Conservation (phyloP, 2,113 vertebrate genomes). For the Phylloscopus trochilus region DNA sequence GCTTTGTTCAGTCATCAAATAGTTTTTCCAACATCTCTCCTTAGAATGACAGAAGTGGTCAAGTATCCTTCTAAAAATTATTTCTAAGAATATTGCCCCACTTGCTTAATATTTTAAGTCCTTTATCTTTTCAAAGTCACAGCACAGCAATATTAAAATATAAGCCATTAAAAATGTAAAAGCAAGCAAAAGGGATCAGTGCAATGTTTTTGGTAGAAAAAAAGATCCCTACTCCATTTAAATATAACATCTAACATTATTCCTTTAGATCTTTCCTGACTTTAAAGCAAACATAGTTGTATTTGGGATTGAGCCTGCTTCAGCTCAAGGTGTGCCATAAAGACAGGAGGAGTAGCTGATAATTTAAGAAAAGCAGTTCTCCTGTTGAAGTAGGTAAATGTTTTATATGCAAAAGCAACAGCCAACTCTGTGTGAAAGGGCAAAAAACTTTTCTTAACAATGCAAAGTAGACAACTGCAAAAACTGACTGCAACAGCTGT, state of each 20-base stretch:
- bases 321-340: neutral
- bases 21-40: neutral
- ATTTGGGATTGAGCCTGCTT: neutral
- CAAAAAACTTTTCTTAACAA: neutral
- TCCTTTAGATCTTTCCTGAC: neutral
- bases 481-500: neutral
- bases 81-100: neutral
- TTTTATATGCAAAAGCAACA: neutral
- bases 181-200: neutral
- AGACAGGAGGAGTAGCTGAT: neutral
- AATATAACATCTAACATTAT: neutral
- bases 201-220: neutral
- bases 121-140: neutral
- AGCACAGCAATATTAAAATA: neutral
- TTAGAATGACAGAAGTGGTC: neutral
- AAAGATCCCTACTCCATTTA: neutral
- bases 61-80: neutral
- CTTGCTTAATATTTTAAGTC: neutral
- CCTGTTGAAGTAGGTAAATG: neutral
- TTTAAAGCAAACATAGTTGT: neutral
- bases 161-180: neutral
- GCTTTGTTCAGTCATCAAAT: neutral
- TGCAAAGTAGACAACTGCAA: neutral
- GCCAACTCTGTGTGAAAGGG: neutral
- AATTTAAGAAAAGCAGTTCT: constrained; percentile 23